Base-by-base conservation (phyloP, 2,888 invertebrate species). In the Drosophila prostipennis region DNA sequence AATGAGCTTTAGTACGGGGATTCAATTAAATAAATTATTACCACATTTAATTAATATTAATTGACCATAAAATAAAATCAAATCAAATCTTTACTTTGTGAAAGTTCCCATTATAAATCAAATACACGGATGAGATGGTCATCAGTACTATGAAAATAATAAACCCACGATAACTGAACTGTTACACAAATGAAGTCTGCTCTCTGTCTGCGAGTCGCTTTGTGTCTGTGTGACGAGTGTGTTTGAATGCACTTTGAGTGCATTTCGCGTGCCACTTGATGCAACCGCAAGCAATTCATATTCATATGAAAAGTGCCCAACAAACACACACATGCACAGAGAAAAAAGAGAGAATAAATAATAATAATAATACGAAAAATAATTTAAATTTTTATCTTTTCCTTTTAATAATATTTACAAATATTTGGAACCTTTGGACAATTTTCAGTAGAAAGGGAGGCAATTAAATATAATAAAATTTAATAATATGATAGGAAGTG, bases 251-350 rank as follows among this genome's bases (percentile, higher is more conserved):
- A 53, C 43, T 68, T 60, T 49, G 69, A 68, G 67, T 57, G 68
- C 70, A 70, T 69, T 58, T 45, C 73, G 58, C 73, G 37, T 64
- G 58, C 78, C 87, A 85, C 87, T 84, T 87, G 82, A 82, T 83
- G 74, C 76, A 71, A 80, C 83, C 87, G 65, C 83, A 87, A 79
- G 81, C 79, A 80, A 84, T 84, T 84, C 87, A 87, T 87, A 84
- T 87, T 82, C 83, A 84, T 82, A 78, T 82, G 85, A 71, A 81
- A 86, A 86, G 79, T 73, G 65, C 85, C 73, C 74, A 60, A 59
- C 80, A 77, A 79, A 80, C 71, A 76, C 68, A 80, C 74, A 56
- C n/a, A 5, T 45, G 23, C 51, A 60, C 48, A 3, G 16, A 4
- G 10, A 13, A 29, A 60, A 59, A 57, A 2, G 6, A 8, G 6